phyloP scores from a whole-genome alignment of 2,113 vertebrate genomes.

The Dinomys branickii region DNA sequence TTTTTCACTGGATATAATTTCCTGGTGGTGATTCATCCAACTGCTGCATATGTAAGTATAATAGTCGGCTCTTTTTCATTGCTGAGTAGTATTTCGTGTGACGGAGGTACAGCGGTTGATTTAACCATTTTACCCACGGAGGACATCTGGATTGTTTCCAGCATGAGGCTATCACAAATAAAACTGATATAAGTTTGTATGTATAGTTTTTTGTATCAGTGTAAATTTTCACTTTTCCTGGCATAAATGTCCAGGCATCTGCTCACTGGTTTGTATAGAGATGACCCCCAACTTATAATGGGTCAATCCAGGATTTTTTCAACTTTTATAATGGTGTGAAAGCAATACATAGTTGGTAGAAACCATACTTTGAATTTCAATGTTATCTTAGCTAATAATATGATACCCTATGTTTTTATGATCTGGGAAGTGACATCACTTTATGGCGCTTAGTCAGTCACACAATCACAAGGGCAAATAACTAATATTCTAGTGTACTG shows the following conservation, averaged over 20 bases:
- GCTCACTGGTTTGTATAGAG: not conserved
- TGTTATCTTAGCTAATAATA: not conserved
- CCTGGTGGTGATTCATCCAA: not conserved
- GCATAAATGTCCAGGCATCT: not conserved
- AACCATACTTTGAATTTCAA: not conserved
- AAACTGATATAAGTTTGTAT: not conserved
- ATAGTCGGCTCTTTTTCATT: not conserved
- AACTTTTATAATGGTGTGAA: not conserved
- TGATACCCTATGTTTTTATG: not conserved
- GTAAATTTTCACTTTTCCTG: slow-evolving; percentile 18
- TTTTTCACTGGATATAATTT: not conserved
- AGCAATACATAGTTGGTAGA: not conserved
- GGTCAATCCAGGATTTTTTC: not conserved
- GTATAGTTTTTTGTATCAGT: not conserved
- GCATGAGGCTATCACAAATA: not conserved
- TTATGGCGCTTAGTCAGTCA: not conserved
- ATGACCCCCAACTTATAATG: not conserved
- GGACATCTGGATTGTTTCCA: not conserved
- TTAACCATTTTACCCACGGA: not conserved
- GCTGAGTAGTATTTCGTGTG: not conserved
- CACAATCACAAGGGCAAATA: not conserved
- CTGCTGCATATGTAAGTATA: not conserved
- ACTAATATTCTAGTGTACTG: not conserved
- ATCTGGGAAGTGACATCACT: not conserved
- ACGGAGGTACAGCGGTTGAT: not conserved